These are phyloP conservation scores for Pogonognathellus flavescens DNA, from an alignment of 1,140 invertebrate genomes.

Conservation along the genomic window DNA sequence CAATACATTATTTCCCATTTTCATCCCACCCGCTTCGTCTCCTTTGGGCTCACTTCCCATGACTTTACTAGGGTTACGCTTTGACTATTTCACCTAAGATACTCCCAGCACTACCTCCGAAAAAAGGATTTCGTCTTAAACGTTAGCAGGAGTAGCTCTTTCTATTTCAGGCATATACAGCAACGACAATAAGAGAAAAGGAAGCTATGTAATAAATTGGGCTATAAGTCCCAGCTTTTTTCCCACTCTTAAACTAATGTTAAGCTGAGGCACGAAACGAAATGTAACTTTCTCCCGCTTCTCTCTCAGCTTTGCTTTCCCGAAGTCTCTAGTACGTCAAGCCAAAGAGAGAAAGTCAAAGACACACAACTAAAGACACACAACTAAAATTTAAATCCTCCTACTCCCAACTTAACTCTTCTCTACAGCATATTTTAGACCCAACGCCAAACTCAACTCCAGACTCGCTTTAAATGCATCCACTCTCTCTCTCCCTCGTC, in stretches of 20 bases:
- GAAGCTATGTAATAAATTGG: slow-evolving; percentile 38
- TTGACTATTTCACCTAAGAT: slow-evolving; percentile 41
- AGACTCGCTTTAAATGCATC: too few species aligned
- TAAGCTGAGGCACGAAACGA: slow-evolving; percentile 9
- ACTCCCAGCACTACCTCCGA: too few species aligned
- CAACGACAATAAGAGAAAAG: slow-evolving; percentile 36
- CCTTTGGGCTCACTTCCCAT: slow-evolving; percentile 48
- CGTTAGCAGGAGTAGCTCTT: neutral
- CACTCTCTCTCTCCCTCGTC: too few species aligned
- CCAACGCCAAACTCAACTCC: too few species aligned
- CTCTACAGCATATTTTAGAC: too few species aligned
- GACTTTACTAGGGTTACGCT: slow-evolving; percentile 28
- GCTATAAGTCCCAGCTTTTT: slow-evolving; percentile 44
- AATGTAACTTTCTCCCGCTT: slow-evolving; percentile 40
- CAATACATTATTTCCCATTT: slow-evolving; percentile 57
- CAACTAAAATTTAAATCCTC: slow-evolving; percentile 37
- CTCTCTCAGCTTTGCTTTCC: slow-evolving; percentile 37
- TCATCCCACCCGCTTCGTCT: slow-evolving; percentile 47
- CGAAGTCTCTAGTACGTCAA: slow-evolving; percentile 16
- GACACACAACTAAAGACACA: slow-evolving; percentile 31
- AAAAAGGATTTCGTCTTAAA: slow-evolving; percentile 35
- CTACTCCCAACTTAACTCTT: neutral
- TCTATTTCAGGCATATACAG: neutral
- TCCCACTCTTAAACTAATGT: slow-evolving; percentile 39
- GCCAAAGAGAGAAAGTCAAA: slow-evolving; percentile 36